These are phyloP conservation scores for Isichthys henryi DNA, from an alignment of 2,113 vertebrate genomes.

Conservation along the genomic window DNA sequence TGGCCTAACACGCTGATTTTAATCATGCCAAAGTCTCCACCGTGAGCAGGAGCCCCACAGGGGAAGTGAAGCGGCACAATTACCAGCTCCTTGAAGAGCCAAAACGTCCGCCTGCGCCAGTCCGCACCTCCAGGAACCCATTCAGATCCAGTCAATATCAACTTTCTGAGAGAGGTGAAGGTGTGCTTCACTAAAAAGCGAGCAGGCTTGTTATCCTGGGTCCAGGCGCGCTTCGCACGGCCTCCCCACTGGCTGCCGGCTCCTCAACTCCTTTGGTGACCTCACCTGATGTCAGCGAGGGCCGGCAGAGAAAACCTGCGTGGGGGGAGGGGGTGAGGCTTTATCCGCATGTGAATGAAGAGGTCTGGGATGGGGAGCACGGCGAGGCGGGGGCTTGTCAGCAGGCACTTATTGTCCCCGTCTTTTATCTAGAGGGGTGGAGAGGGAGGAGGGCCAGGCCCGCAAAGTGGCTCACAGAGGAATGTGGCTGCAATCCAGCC, in stretches of 20 bases:
- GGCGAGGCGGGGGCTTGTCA: conserved; percentile 48
- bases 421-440: conserved; percentile 68
- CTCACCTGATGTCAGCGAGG: conserved; percentile 64
- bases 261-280: conserved; percentile 58
- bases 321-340: conserved; percentile 33
- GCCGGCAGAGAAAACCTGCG: conserved; percentile 34
- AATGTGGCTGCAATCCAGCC: conserved; percentile 62
- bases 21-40: conserved; percentile 29
- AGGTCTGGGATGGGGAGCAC: conserved; percentile 56
- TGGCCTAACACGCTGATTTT: conserved; percentile 24
- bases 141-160: conserved; percentile 40
- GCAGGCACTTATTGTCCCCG: conserved; percentile 66
- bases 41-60: background rate
- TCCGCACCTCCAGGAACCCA: conserved; percentile 42
- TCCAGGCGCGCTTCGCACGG: conserved; percentile 50
- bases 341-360: conserved; percentile 70
- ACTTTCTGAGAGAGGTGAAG: conserved; percentile 48
- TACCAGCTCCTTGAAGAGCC: conserved; percentile 27
- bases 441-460: conserved; percentile 51
- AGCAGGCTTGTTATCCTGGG: conserved; percentile 57
- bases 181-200: conserved; percentile 50
- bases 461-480: conserved; percentile 49
- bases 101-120: conserved; percentile 25
- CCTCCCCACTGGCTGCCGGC: conserved; percentile 51
- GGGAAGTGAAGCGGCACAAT: background rate